Base-by-base conservation (phyloP, 2,113 vertebrate species). In the Microcebus lehilahytsara region DNA sequence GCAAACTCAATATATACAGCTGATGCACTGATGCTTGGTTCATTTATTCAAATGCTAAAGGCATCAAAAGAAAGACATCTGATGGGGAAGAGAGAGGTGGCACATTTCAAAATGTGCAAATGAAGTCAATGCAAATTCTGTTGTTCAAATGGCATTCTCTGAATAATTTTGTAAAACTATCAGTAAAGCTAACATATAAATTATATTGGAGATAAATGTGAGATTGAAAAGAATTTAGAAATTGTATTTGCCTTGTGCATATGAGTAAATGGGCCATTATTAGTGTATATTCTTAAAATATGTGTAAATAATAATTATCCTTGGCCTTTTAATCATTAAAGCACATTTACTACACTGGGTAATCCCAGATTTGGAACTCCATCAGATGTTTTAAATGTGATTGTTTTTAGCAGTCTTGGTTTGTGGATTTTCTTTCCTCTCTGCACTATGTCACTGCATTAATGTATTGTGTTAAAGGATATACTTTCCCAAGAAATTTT, bases 241-340 rank as follows among this genome's bases (percentile, higher is more conserved):
- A 85, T 77, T 62, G 23, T n/a, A n/a, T 89, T 78, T 96, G 32
- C 27, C 20, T 86, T 79, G 1, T 46, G 1, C 64, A 0, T 12
- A 10, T 81, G 0, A 7, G 1, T 3, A 95, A 94, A 85, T 77
- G 37, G 58, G 11, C n/a, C 69, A 34, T 20, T 72, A 96, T 46
- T 90, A 95, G 23, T 46, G 90, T 79, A 75, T 40, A 9, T 67
- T 94, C 69, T 84, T 85, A 85, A 91, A 72, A 74, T 14, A 88
- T 72, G 6, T 71, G 27, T 71, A 85, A 92, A 34, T 53, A 96
- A 96, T 42, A 97, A 88, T 81, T 51, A 79, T n/a, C 9, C 42
- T 92, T 1, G 77, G n/a, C 30, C 25, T 79, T 97, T 75, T 81
- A 96, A 96, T 95, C n/a, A 91, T 34, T 32, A 58, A 93, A 83